Percentiles rank a stretch among this genome's conserved stretches.
Evolutionary conservation across 2,113 vertebrate genomes (phyloP).

Genomic region (Suricata suricatta): DNA sequence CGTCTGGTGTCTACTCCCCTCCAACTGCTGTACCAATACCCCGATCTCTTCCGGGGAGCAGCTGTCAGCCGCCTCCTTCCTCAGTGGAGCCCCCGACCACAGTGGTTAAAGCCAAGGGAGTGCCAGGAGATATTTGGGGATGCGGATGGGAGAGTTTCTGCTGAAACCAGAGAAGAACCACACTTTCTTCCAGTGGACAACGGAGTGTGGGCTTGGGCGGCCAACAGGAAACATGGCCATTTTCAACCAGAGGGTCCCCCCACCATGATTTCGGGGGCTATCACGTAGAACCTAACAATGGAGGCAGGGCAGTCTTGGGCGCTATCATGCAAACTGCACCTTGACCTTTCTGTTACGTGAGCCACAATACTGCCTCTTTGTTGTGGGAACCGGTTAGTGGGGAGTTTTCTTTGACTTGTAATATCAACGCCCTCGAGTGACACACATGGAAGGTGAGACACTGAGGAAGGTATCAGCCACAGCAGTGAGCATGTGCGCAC

Average conservation of each 20-base stretch:
- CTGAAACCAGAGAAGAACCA: background rate
- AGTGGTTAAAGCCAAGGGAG: background rate
- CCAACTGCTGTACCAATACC: background rate
- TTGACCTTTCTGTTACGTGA: background rate
- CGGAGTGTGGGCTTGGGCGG: fast-evolving
- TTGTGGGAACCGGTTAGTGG: background rate
- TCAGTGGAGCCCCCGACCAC: background rate
- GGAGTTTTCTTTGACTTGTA: background rate
- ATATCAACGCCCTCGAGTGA: background rate
- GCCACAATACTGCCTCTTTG: background rate
- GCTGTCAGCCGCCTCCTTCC: background rate
- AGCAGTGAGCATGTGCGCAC: fast-evolving
- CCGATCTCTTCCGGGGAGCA: background rate
- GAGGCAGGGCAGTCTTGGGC: too few species aligned
- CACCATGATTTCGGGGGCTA: too few species aligned
- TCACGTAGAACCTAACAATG: fast-evolving
- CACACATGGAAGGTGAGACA: background rate
- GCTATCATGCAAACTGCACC: background rate
- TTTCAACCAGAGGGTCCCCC: background rate
- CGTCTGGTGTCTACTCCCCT: fast-evolving
- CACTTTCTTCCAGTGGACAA: background rate
- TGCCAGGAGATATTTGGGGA: background rate
- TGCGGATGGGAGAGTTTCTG: background rate
- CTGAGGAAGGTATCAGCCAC: background rate
- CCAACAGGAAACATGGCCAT: background rate